phyloP scores from a whole-genome alignment of 2,113 vertebrate genomes.

The Corvus hawaiiensis region DNA sequence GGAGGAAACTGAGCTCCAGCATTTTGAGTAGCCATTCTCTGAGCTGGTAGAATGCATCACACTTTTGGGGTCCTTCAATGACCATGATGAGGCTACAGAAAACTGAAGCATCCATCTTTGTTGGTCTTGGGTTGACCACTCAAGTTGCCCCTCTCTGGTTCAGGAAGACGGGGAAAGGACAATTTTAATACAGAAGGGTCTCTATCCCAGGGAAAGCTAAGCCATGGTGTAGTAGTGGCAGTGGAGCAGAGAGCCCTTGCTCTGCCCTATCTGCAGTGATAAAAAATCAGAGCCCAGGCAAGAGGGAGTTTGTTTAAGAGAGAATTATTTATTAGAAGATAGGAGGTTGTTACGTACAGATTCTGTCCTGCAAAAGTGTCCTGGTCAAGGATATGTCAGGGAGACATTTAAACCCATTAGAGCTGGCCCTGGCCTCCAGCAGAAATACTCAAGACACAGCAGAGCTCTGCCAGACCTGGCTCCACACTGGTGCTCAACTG shows the following conservation, averaged over 20 bases:
- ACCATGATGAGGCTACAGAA: background rate
- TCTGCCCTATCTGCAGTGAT: background rate
- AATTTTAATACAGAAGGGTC: background rate
- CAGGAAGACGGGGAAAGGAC: background rate
- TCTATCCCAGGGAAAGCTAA: background rate
- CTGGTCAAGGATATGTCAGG: background rate
- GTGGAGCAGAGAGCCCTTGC: background rate
- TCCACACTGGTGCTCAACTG: background rate
- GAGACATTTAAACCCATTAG: background rate
- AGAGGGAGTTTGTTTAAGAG: background rate
- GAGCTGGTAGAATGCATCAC: background rate
- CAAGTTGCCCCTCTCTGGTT: background rate
- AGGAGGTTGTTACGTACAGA: conserved; percentile 31
- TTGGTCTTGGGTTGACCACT: background rate
- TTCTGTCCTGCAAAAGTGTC: conserved; percentile 57
- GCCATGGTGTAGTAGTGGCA: background rate
- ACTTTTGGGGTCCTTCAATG: background rate
- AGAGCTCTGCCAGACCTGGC: conserved; percentile 12
- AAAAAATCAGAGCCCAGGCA: background rate
- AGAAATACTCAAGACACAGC: conserved; percentile 51
- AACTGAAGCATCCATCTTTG: background rate
- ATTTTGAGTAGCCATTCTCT: background rate
- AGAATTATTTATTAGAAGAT: conserved; percentile 48
- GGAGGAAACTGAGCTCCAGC: background rate
- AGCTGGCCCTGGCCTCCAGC: background rate